These are phyloP conservation scores for Ictalurus furcatus DNA, from an alignment of 2,113 vertebrate genomes.

Conservation along the genomic window DNA sequence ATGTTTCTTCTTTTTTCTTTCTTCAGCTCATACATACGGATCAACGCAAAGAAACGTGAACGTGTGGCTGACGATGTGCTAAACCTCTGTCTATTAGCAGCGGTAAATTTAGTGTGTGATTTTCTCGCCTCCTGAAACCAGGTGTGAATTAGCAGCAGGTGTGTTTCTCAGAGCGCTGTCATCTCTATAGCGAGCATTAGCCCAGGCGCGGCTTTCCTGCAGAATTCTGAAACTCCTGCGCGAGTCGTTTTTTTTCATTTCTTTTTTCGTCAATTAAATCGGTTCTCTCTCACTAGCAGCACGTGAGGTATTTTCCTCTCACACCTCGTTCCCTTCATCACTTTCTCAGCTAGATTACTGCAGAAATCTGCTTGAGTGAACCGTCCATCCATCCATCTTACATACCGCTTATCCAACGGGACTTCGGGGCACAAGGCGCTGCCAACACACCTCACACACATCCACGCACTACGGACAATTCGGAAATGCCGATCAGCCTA, in stretches of 20 bases:
- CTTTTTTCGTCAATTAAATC: background rate
- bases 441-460: too few species aligned
- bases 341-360: background rate
- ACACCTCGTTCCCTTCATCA: background rate
- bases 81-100: background rate
- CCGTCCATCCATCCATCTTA: too few species aligned
- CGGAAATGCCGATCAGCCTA: too few species aligned
- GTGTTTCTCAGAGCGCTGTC: background rate
- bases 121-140: background rate
- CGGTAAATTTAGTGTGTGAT: background rate
- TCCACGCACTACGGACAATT: too few species aligned
- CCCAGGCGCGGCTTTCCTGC: background rate
- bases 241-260: background rate
- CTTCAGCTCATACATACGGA: background rate
- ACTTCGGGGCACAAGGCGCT: too few species aligned
- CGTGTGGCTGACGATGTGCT: background rate
- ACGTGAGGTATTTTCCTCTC: background rate
- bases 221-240: background rate
- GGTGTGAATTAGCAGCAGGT: slow-evolving; percentile 1
- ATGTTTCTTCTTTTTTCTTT: background rate
- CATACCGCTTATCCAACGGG: too few species aligned
- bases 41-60: background rate
- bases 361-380: background rate
- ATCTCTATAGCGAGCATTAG: background rate
- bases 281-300: background rate